Percentiles rank a stretch among this genome's conserved stretches.
phyloP scores from a whole-genome alignment of 64 coral and sea anemone genomes.

The Porites lutea region DNA sequence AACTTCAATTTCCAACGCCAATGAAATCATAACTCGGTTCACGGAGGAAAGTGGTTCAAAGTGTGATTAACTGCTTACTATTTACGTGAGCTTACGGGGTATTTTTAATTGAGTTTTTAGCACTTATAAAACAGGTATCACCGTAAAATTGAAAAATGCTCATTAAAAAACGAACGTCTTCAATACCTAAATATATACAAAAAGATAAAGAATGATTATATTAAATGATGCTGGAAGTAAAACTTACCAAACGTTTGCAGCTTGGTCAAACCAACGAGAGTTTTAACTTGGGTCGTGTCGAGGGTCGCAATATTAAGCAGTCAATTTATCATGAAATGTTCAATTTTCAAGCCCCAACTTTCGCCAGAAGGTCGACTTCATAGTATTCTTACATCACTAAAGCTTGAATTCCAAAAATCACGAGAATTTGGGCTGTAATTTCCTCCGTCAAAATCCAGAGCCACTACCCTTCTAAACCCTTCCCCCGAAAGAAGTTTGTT shows the following conservation, averaged over 20 bases:
- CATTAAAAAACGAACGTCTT: neutral
- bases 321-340: neutral
- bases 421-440: neutral
- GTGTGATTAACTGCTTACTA: no score
- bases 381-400: neutral
- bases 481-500: neutral
- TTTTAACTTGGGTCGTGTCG: neutral
- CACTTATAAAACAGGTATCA: neutral
- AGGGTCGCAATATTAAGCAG: neutral
- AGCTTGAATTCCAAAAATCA: neutral
- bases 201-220: neutral
- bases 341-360: neutral
- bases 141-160: neutral
- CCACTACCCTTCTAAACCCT: neutral
- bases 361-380: neutral
- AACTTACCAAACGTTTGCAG: no score
- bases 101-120: neutral
- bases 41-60: no score
- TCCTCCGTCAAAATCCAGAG: neutral
- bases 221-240: neutral
- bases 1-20: no score
- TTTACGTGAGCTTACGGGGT: no score
- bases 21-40: no score
- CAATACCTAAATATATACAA: neutral
- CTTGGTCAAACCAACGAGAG: no score